A percentile compares a stretch with the other conserved stretches of the same genome.
These are phyloP conservation scores for Lamprotornis superbus DNA, from an alignment of 2,113 vertebrate species.

Conservation along the genomic window DNA sequence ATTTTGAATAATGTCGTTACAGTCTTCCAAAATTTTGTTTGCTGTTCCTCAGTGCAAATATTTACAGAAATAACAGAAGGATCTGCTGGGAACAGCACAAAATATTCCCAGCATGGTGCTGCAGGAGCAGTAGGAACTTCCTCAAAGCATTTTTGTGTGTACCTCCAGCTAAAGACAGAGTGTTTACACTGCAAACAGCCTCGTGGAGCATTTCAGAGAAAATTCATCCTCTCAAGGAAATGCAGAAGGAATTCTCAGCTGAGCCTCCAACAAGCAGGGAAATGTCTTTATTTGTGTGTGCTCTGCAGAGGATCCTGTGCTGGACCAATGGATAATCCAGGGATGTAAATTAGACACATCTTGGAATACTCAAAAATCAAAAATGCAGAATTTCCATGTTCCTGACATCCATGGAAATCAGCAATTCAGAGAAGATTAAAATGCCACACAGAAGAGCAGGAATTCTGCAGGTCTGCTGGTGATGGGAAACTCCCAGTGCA, in stretches of 20 bases:
- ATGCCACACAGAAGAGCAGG: not conserved
- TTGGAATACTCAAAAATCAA: not conserved
- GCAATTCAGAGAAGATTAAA: not conserved
- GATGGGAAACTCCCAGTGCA: not conserved
- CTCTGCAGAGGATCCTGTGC: not conserved
- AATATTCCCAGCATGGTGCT: not conserved
- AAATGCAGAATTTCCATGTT: not conserved
- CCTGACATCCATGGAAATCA: not conserved
- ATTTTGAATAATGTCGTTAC: not conserved
- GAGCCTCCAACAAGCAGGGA: not conserved
- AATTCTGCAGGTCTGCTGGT: not conserved
- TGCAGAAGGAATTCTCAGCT: not conserved
- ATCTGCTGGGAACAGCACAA: constrained; percentile 51
- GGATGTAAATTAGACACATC: not conserved
- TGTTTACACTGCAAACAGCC: not conserved
- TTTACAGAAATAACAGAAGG: constrained; percentile 50
- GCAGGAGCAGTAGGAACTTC: constrained; percentile 35
- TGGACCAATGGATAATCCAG: rapidly evolving
- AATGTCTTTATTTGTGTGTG: not conserved
- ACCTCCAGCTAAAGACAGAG: constrained; percentile 11
- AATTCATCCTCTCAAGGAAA: not conserved
- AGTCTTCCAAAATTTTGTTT: constrained; percentile 7
- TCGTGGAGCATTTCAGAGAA: not conserved
- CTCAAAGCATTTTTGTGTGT: constrained; percentile 1
- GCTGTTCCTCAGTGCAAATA: constrained; percentile 42